Base-by-base conservation (phyloP, 2,888 invertebrate genomes). In the Nomada ferruginata region DNA sequence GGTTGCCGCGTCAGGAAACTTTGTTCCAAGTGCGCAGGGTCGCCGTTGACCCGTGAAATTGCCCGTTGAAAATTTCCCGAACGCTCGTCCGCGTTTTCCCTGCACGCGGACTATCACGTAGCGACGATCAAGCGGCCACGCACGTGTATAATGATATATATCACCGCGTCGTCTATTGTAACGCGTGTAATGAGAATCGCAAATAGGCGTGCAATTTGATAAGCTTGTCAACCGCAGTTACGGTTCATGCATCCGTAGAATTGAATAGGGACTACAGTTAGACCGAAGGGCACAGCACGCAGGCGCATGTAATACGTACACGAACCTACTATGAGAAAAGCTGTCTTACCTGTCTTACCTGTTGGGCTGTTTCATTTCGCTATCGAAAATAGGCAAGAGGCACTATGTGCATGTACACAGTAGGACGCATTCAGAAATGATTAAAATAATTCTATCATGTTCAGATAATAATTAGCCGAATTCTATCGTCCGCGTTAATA, bases 201-300 rank as follows among this genome's bases (percentile, higher is more conserved):
- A 90, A 90, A 91, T 90, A 88, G 89, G 86, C 85, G 82, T 89
- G 90, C 91, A 90, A 91, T 91, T 91, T 91, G 90, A 91, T 91
- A 90, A 89, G 91, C 90, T 90, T 91, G 91, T 91, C 91, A 91
- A 91, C 90, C 84, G 79, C 78, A 90, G 89, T 91, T 89, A 91
- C 89, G 91, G 90, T 88, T 87, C 85, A 85, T 90, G 89, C 89
- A 83, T 84, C 75, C 80, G 83, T 78, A 89, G 88, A 91, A 91
- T 90, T 85, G 87, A 88, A 85, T 87, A 87, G 86, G 87, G 82
- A 88, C 89, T 90, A 90, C 89, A 86, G 89, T 90, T 90, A 88
- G 84, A 70, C 74, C 80, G 79, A 82, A 88, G 84, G 86, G 85
- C 82, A 70, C 61, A 76, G 71, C 75, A 47, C 55, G 29, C 52